A percentile compares a stretch with the other conserved stretches of the same genome.
Evolutionary conservation across 2,797 vertebrate species (phyloP).

Genomic region (Gila robusta): DNA sequence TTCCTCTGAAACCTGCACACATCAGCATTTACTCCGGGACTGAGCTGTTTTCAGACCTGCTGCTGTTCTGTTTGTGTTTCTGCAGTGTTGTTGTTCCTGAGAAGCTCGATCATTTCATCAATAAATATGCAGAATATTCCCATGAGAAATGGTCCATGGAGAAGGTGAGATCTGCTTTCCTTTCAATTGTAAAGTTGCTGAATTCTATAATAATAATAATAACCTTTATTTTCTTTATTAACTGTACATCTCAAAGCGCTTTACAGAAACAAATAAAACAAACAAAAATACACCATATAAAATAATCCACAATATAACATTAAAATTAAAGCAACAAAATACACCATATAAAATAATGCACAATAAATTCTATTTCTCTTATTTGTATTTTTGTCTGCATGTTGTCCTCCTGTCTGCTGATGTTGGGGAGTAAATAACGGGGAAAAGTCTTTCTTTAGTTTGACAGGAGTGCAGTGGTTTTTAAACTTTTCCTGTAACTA

Average conservation of each 20-base stretch:
- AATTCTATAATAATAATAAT: not conserved
- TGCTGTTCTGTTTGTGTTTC: constrained; percentile 40
- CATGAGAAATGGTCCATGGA: constrained; percentile 98
- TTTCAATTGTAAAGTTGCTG: not conserved
- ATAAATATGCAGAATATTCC: constrained; percentile 92
- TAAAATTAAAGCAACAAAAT: too few relatives aligned
- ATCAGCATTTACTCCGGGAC: not conserved
- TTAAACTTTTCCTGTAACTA: not conserved
- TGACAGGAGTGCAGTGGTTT: not conserved
- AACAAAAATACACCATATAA: too few relatives aligned
- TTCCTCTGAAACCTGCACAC: too few relatives aligned
- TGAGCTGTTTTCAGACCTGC: not conserved
- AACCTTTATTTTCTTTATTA: too few relatives aligned
- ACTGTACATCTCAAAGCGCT: too few relatives aligned
- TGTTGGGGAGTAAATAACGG: not conserved
- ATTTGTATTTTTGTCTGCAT: not conserved
- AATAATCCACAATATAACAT: too few relatives aligned
- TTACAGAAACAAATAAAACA: too few relatives aligned
- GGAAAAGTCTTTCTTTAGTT: not conserved
- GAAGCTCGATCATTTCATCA: constrained; percentile 93
- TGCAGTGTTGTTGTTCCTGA: constrained; percentile 90
- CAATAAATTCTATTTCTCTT: not conserved
- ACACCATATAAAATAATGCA: too few relatives aligned
- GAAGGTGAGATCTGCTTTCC: constrained; percentile 79
- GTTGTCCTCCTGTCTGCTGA: not conserved